Evolutionary conservation across 2,888 invertebrate genomes (phyloP).

Genomic region (Noctua comes): DNA sequence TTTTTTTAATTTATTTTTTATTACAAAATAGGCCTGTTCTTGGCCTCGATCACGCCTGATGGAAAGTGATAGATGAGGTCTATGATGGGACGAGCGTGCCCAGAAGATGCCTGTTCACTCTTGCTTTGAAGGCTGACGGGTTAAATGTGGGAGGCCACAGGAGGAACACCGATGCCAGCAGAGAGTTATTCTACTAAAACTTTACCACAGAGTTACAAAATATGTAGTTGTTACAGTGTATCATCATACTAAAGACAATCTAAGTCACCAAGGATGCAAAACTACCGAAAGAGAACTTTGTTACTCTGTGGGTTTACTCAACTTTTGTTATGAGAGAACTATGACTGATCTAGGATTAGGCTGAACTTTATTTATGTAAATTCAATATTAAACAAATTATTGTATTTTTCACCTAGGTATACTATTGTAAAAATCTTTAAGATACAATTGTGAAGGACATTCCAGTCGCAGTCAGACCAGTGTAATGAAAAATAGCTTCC

Average conservation of each 20-base stretch:
- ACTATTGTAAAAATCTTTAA: not conserved
- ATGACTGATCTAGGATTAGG: slow-evolving; percentile 30
- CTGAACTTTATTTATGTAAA: not conserved
- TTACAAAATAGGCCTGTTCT: too few species aligned
- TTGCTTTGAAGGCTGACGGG: too few species aligned
- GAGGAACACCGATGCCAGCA: too few species aligned
- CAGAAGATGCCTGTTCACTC: too few species aligned
- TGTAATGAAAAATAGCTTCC: not conserved
- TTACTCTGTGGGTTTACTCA: not conserved
- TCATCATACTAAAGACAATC: not conserved
- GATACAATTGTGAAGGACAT: too few species aligned
- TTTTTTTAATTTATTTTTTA: too few species aligned
- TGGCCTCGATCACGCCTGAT: too few species aligned
- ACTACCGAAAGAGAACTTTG: not conserved
- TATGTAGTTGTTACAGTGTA: too few species aligned
- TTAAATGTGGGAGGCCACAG: too few species aligned
- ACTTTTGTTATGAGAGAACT: not conserved
- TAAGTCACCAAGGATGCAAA: not conserved
- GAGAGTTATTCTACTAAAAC: not conserved
- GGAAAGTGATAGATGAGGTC: too few species aligned
- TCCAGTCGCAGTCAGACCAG: too few species aligned
- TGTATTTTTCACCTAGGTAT: not conserved
- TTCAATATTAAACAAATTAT: slow-evolving; percentile 4
- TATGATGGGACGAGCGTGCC: too few species aligned
- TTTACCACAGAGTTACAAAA: not conserved